A percentile compares a stretch with the other conserved stretches of the same genome.
Evolutionary conservation across 2,888 invertebrate genomes (phyloP).

Genomic region (Erynnis tages): DNA sequence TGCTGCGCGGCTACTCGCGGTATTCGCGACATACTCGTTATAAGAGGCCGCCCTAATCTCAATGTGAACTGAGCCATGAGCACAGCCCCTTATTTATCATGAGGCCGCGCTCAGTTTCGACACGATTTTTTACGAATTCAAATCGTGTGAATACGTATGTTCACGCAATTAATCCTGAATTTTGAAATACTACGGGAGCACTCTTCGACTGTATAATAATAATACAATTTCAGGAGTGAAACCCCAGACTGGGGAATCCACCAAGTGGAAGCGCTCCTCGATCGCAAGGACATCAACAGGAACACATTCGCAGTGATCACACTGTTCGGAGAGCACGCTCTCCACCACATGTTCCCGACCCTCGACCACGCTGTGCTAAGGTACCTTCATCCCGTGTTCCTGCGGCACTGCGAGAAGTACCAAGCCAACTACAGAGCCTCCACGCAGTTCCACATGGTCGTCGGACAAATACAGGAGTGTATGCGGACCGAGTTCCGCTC

Average conservation of each 20-base stretch:
- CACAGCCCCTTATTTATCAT: no score
- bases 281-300: conserved; percentile 84
- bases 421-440: conserved; percentile 58
- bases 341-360: conserved; percentile 90
- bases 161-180: no score
- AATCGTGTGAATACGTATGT: no score
- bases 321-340: conserved; percentile 87
- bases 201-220: no score
- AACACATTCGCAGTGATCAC: conserved; percentile 84
- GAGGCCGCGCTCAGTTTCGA: no score
- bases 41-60: no score
- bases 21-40: no score
- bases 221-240: conserved; percentile 41
- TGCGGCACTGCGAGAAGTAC: conserved; percentile 74
- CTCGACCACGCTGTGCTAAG: conserved; percentile 86
- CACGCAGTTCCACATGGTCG: conserved; percentile 81
- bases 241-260: conserved; percentile 88
- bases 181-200: no score
- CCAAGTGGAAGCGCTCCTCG: conserved; percentile 87
- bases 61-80: no score
- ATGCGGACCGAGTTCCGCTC: conserved; percentile 35
- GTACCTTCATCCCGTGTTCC: conserved; percentile 79
- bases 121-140: no score
- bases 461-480: conserved; percentile 81
- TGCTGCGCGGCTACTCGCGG: no score